Evolutionary conservation across 1,140 invertebrate species (phyloP).

Genomic region (Reticulitermes speratus): DNA sequence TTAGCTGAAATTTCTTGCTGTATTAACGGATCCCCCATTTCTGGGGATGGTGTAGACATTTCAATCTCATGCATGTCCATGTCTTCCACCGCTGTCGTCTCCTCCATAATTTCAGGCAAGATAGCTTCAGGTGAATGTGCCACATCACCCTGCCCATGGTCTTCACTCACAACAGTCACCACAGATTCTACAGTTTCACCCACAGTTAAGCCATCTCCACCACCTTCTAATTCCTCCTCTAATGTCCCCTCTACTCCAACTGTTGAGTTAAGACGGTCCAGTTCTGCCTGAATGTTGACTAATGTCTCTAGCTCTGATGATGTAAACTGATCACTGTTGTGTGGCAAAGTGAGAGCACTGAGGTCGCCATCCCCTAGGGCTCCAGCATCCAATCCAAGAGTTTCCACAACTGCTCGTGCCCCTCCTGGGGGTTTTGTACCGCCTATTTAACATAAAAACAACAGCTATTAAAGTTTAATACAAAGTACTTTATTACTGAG

Average conservation of each 20-base stretch:
- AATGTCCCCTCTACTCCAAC: slow-evolving; percentile 45
- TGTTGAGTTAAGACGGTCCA: slow-evolving; percentile 41
- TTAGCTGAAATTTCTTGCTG: not conserved
- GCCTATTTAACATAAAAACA: slow-evolving; percentile 21
- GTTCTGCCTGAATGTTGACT: slow-evolving; percentile 33
- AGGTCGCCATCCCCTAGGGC: slow-evolving; percentile 46
- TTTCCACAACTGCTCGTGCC: slow-evolving; percentile 45
- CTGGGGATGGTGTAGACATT: slow-evolving; percentile 18
- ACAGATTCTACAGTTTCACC: slow-evolving; percentile 43
- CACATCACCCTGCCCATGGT: slow-evolving; percentile 37
- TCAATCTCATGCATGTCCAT: slow-evolving; percentile 23
- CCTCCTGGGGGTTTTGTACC: slow-evolving; percentile 33
- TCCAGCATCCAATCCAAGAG: slow-evolving; percentile 42
- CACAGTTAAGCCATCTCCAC: slow-evolving; percentile 45
- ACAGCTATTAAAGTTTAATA: not conserved
- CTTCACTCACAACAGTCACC: slow-evolving; percentile 26
- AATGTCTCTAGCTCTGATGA: slow-evolving; percentile 33
- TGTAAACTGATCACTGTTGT: slow-evolving; percentile 35
- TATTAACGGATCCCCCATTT: not conserved
- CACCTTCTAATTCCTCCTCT: slow-evolving; percentile 45
- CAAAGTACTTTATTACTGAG: not conserved
- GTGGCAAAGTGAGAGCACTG: slow-evolving; percentile 43
- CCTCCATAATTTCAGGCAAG: slow-evolving; percentile 29
- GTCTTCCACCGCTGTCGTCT: slow-evolving; percentile 2
- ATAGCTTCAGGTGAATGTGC: slow-evolving; percentile 34